Percentiles rank a stretch among this genome's conserved stretches.
Evolutionary conservation across 2,888 invertebrate species (phyloP).

Genomic region (Sphaeridia pumilis): DNA sequence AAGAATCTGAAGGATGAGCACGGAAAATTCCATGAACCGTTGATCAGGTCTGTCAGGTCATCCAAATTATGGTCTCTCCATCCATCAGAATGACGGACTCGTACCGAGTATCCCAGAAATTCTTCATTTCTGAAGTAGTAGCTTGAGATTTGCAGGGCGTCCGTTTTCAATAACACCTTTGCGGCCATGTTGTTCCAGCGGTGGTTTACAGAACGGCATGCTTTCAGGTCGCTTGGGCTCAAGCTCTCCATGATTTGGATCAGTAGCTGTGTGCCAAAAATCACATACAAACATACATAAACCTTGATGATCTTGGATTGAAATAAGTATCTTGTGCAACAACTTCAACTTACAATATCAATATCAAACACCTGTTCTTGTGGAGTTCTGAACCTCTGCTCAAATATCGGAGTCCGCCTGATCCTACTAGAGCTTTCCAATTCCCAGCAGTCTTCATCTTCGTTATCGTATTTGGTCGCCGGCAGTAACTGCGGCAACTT

Average conservation of each 20-base stretch:
- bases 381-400: no score
- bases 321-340: no score
- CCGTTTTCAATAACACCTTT: background rate
- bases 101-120: background rate
- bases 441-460: no score
- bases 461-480: background rate
- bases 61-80: background rate
- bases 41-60: background rate
- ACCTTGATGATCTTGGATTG: no score
- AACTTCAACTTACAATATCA: background rate
- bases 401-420: no score
- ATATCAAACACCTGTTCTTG: background rate
- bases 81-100: background rate
- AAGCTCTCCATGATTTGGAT: background rate
- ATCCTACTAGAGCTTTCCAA: no score
- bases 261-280: background rate
- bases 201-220: background rate
- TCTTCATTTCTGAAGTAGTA: background rate
- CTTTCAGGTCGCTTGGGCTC: background rate
- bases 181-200: background rate
- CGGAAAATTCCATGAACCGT: background rate
- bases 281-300: no score
- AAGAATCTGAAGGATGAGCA: conserved; percentile 1
- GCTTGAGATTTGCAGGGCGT: background rate
- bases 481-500: background rate